phyloP scores from a whole-genome alignment of 1,140 invertebrate genomes.

The Tetramorium parvispinum region DNA sequence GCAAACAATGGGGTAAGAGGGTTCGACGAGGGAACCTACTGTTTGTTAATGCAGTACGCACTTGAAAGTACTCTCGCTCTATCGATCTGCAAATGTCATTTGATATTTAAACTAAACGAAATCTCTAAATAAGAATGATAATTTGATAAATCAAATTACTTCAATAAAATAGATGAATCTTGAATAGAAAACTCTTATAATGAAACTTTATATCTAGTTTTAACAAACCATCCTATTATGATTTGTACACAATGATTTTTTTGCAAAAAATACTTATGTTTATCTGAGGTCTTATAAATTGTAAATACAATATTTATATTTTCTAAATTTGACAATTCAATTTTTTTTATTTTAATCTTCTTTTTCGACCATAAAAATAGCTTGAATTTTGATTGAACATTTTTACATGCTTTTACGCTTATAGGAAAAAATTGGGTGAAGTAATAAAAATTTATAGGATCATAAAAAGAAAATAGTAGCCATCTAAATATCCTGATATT shows the following conservation, averaged over 20 bases:
- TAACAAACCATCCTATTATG: not conserved
- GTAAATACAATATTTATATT: not conserved
- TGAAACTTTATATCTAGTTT: not conserved
- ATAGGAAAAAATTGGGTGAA: not conserved
- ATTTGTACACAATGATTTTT: no score
- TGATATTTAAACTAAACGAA: conserved; percentile 7
- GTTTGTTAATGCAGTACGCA: conserved; percentile 35
- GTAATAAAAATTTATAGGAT: conserved; percentile 7
- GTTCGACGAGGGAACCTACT: not conserved
- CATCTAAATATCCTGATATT: not conserved
- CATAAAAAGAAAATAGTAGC: not conserved
- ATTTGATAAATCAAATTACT: not conserved
- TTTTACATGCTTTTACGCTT: not conserved
- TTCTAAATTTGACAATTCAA: not conserved
- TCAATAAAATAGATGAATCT: not conserved
- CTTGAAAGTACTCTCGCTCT: conserved; percentile 19
- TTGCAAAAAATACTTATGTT: not conserved
- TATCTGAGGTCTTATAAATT: not conserved
- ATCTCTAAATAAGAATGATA: not conserved
- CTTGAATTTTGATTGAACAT: not conserved
- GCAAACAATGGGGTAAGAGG: conserved; percentile 46
- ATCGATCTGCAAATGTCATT: conserved; percentile 13
- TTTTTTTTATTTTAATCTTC: not conserved
- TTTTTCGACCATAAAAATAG: no score
- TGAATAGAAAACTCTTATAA: no score